Evolutionary conservation across 2,888 invertebrate genomes (phyloP), one percentile per base, ranked within the genome.

Genomic region (Conistra vaccinii): DNA sequence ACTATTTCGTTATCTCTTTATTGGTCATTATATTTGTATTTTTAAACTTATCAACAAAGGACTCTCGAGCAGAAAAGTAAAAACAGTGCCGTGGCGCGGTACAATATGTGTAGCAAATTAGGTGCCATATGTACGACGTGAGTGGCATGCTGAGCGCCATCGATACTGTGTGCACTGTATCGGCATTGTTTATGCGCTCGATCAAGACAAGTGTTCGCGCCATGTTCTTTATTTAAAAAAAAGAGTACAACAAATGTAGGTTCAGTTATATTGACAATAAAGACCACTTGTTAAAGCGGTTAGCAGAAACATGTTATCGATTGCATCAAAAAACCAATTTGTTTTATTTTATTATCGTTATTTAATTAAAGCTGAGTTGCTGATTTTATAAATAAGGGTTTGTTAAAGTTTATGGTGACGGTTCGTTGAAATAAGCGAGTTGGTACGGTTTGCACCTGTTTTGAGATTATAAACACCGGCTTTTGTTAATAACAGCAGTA

Each of bases 81-180:
- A 62, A 76, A 73, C 68, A 80, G 51, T 80, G 53, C 57, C 42
- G 58, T 35, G 69, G 75, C 67, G 68, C 48, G 61, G 63, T 65
- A 77, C 83, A 84, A 76, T 85, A 78, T 83, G 85, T 87, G 83
- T 87, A 81, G 80, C 84, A 80, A 89, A 89, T 89, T 87, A 83
- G 87, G 85, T 87, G 79, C 68, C 87, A 85, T 83, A 83, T 87
- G 87, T 79, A 66, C 42, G 20, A 80, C 88, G 84, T 86, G 88
- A 58, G 61, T 63, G 55, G 84, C 70, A 74, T 89, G 45, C 72
- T 29, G 62, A 87, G 76, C 69, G 62, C 72, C 62, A 78, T 77
- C 73, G 78, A 86, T 78, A 82, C 70, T 87, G 20, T 48, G 20
- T 48, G 48, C 20, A 20, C 48, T 48, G 79, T 77, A 76, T 81